Evolutionary conservation across 2,888 invertebrate genomes (phyloP).

Genomic region (Polietes domitor): DNA sequence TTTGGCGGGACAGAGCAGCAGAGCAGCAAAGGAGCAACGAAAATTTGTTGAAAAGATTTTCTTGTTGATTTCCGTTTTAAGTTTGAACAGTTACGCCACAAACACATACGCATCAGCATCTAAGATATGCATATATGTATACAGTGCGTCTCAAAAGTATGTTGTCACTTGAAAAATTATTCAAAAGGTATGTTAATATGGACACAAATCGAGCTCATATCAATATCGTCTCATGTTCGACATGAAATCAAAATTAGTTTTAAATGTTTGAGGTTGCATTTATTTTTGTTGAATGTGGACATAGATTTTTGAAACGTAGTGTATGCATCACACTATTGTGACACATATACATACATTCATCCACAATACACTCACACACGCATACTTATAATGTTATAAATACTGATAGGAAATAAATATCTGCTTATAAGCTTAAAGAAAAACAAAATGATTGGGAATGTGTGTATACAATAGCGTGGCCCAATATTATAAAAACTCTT

Average conservation of each 20-base stretch:
- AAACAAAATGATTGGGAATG: conserved; percentile 27
- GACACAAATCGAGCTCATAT: too few species aligned
- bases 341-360: conserved; percentile 1
- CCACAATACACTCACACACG: neutral
- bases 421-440: conserved; percentile 34
- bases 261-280: too few species aligned
- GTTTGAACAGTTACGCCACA: conserved; percentile 26
- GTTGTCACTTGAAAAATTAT: too few species aligned
- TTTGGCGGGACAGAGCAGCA: neutral
- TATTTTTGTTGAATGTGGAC: too few species aligned
- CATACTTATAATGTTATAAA: conserved; percentile 32
- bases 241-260: too few species aligned
- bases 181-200: too few species aligned
- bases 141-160: neutral
- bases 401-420: conserved; percentile 37
- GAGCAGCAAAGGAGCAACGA: neutral
- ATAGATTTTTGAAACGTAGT: too few species aligned
- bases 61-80: conserved; percentile 57
- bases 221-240: too few species aligned
- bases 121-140: neutral
- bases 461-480: too few species aligned
- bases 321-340: too few species aligned
- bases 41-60: conserved; percentile 41
- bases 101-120: neutral
- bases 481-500: too few species aligned